Conservation (phyloP, 2,888 invertebrate genomes). For the Drosophila diplacantha region DNA sequence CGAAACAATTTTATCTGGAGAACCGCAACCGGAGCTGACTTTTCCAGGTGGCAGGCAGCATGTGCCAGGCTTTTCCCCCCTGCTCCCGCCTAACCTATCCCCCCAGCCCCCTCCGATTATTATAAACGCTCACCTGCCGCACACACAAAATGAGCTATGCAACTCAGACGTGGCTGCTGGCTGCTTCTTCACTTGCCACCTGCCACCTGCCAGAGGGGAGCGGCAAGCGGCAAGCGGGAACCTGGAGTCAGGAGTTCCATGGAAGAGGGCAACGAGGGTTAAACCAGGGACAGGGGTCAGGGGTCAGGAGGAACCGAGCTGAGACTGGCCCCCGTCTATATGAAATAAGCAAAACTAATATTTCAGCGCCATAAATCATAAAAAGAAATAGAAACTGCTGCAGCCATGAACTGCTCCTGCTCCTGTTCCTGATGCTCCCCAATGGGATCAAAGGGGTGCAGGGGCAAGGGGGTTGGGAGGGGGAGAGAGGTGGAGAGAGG, state of each 20-base stretch:
- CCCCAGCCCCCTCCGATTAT: slow-evolving; percentile 43
- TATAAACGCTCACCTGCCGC: slow-evolving; percentile 49
- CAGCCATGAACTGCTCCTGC: slow-evolving; percentile 21
- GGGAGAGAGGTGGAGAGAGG: no score
- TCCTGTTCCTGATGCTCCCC: slow-evolving; percentile 14
- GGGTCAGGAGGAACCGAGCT: background rate
- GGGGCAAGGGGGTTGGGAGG: background rate
- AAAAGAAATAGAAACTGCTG: slow-evolving; percentile 60
- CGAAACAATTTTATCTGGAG: slow-evolving; percentile 45
- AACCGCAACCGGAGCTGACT: slow-evolving; percentile 13
- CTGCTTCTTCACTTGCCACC: slow-evolving; percentile 19
- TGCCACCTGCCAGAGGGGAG: slow-evolving; percentile 8
- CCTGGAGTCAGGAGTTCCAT: background rate
- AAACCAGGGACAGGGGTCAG: background rate
- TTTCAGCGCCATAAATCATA: slow-evolving; percentile 75
- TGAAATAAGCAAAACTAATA: slow-evolving; percentile 76
- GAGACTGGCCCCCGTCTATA: slow-evolving; percentile 33
- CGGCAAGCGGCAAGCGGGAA: background rate
- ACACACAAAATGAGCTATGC: slow-evolving; percentile 57
- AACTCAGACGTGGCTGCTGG: slow-evolving; percentile 55
- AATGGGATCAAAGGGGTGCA: background rate
- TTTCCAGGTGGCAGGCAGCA: slow-evolving; percentile 18
- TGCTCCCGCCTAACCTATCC: background rate
- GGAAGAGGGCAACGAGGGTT: background rate
- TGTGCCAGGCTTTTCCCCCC: slow-evolving; percentile 12